These are phyloP conservation scores for Elaeidobius kamerunicus DNA, from an alignment of 2,888 invertebrate genomes.

Conservation along the genomic window DNA sequence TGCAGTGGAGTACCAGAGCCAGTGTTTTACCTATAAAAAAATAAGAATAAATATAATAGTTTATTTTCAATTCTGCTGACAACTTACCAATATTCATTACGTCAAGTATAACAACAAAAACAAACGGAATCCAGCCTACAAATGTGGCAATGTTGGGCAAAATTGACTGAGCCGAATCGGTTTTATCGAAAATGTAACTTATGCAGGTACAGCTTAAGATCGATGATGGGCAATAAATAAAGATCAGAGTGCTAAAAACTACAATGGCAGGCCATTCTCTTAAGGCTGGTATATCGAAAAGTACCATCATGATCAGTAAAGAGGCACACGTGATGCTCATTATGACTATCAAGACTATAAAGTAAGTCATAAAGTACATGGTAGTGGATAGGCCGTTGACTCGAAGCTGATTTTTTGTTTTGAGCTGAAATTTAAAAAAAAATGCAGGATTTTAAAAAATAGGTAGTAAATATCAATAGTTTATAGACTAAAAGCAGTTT, in stretches of 20 bases:
- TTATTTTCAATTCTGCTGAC: too few relatives aligned
- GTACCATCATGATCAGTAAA: constrained; percentile 61
- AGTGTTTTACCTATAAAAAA: constrained; percentile 58
- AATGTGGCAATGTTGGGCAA: constrained; percentile 74
- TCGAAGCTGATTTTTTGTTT: constrained; percentile 77
- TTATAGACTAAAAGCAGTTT: too few relatives aligned
- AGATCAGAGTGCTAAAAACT: constrained; percentile 62
- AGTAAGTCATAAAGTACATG: constrained; percentile 73
- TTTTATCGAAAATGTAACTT: constrained; percentile 78
- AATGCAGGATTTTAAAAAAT: background rate
- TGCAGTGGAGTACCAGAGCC: constrained; percentile 66
- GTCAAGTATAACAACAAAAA: constrained; percentile 68
- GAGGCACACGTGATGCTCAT: constrained; percentile 66
- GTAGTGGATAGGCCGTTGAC: constrained; percentile 75
- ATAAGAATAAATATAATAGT: too few relatives aligned
- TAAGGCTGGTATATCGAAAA: constrained; percentile 69
- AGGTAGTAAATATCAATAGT: too few relatives aligned
- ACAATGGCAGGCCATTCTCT: constrained; percentile 67
- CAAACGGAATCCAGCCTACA: constrained; percentile 72
- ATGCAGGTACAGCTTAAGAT: constrained; percentile 73
- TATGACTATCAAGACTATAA: constrained; percentile 66
- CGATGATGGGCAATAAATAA: constrained; percentile 72
- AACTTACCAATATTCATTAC: constrained; percentile 66
- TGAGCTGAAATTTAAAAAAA: constrained; percentile 57
- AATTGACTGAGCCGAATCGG: constrained; percentile 78